phyloP scores from a whole-genome alignment of 1,140 invertebrate genomes.

The Antheraea pernyi region DNA sequence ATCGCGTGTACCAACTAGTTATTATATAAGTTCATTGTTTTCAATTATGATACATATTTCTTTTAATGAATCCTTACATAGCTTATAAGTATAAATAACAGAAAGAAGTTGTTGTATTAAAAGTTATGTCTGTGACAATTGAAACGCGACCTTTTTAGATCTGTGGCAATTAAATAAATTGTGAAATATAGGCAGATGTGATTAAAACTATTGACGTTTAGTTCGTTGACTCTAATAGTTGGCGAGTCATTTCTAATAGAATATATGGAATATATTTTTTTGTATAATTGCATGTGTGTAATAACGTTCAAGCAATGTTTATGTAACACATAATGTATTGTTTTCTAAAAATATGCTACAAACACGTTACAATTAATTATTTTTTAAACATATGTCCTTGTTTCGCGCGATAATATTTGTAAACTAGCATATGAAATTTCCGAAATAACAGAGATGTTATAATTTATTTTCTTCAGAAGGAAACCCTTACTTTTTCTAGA shows the following conservation, averaged over 20 bases:
- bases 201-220: conserved; percentile 26
- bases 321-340: background rate
- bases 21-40: no score
- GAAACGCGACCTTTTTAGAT: conserved; percentile 29
- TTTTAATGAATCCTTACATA: no score
- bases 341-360: no score
- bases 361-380: no score
- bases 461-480: no score
- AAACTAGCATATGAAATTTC: no score
- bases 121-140: conserved; percentile 35
- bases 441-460: no score
- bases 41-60: no score
- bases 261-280: background rate
- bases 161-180: conserved; percentile 51
- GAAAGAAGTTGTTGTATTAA: conserved; percentile 22
- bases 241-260: conserved; percentile 8
- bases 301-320: background rate
- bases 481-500: no score
- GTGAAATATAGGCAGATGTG: conserved; percentile 49
- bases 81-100: background rate
- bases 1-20: no score
- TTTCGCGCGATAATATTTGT: no score
- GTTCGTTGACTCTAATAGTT: conserved; percentile 18
- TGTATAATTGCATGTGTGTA: background rate
- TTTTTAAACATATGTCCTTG: no score